Conservation (phyloP, 2,888 invertebrate species). For the Spialia ferax region DNA sequence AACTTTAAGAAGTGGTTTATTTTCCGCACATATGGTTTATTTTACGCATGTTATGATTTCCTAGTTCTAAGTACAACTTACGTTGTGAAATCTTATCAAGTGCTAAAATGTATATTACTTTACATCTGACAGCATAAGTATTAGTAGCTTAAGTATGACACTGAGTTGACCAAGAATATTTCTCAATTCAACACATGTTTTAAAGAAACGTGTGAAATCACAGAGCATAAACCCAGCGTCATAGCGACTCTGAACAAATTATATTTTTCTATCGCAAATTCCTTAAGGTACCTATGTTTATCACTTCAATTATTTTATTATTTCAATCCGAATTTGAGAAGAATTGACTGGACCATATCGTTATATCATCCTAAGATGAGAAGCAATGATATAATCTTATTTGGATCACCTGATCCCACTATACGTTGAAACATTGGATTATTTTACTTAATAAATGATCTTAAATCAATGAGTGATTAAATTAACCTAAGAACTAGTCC, state of each 20-base stretch:
- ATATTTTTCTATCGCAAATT: too few species aligned
- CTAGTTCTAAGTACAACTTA: not conserved
- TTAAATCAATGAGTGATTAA: not conserved
- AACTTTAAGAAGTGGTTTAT: conserved; percentile 26
- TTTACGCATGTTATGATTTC: conserved; percentile 8
- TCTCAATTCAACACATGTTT: not conserved
- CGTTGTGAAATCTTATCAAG: conserved; percentile 34
- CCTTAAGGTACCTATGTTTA: too few species aligned
- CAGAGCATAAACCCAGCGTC: not conserved
- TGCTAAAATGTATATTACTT: conserved; percentile 28
- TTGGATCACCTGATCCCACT: too few species aligned
- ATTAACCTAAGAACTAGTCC: conserved; percentile 4
- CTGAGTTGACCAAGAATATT: conserved; percentile 7
- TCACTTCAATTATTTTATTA: too few species aligned
- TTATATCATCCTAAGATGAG: too few species aligned
- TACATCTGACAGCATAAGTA: conserved; percentile 24
- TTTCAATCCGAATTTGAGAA: too few species aligned
- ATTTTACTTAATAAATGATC: not conserved
- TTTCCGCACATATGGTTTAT: conserved; percentile 4
- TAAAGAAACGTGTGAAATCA: not conserved
- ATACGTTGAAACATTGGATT: not conserved
- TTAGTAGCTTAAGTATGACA: conserved; percentile 1
- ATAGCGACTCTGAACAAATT: not conserved
- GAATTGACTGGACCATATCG: too few species aligned
- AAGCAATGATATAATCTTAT: too few species aligned